Percentiles rank a stretch among this genome's conserved stretches.
Conservation (phyloP, 2,797 vertebrate genomes). For the Calcarius lapponicus region DNA sequence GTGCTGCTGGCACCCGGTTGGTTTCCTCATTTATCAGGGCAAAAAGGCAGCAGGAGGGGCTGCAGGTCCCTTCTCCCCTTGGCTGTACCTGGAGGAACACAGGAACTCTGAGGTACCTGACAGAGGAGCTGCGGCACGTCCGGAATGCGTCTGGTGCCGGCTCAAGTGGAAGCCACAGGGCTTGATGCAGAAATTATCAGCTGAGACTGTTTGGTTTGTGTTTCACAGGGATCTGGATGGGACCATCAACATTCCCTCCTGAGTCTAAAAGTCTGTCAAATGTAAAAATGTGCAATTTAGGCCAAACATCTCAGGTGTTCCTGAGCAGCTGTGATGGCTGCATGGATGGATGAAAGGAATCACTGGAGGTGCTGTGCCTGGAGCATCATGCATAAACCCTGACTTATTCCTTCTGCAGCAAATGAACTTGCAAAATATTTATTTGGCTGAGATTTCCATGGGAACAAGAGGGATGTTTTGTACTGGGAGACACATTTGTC, state of each 20-base stretch:
- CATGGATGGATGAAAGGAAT: not conserved
- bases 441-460: not conserved
- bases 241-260: not conserved
- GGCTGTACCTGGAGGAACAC: not conserved
- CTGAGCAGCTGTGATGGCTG: not conserved
- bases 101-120: not conserved
- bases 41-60: not conserved
- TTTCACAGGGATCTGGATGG: not conserved
- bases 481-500: not conserved
- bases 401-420: not conserved
- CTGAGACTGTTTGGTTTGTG: not conserved
- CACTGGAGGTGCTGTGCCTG: not conserved
- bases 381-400: not conserved
- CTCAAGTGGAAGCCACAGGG: not conserved
- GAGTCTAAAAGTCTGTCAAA: not conserved
- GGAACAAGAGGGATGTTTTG: not conserved
- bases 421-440: not conserved
- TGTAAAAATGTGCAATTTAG: not conserved
- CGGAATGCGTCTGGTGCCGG: fast-evolving
- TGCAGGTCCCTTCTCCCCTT: not conserved
- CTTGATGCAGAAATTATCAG: not conserved
- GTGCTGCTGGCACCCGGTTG: not conserved
- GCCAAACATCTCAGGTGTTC: not conserved
- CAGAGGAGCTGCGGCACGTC: not conserved
- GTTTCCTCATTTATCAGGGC: not conserved